These are phyloP conservation scores for Drosophila ercepeae DNA, from an alignment of 1,140 invertebrate genomes.

Conservation along the genomic window DNA sequence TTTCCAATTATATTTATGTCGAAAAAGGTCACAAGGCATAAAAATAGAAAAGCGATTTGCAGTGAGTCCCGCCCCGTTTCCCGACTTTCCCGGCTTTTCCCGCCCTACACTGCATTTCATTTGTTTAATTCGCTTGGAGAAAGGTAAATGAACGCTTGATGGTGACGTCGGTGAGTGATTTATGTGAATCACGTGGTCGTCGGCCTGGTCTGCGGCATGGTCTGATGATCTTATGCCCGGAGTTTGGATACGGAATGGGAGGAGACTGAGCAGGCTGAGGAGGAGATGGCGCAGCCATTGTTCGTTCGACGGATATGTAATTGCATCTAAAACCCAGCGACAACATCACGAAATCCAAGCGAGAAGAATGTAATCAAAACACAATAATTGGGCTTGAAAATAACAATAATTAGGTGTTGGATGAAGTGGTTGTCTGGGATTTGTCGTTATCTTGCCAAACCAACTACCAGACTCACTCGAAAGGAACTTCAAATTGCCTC, in stretches of 20 bases:
- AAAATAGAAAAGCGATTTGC: slow-evolving; percentile 70
- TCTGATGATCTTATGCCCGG: slow-evolving; percentile 23
- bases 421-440: slow-evolving; percentile 3
- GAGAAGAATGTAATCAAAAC: slow-evolving; percentile 31
- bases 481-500: not conserved
- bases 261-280: slow-evolving; percentile 5
- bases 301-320: slow-evolving; percentile 40
- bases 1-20: slow-evolving; percentile 64
- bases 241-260: slow-evolving; percentile 2
- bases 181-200: slow-evolving; percentile 75
- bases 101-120: slow-evolving; percentile 48
- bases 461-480: too few relatives aligned
- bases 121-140: slow-evolving; percentile 67
- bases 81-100: not conserved
- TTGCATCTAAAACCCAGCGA: slow-evolving; percentile 33
- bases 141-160: slow-evolving; percentile 81
- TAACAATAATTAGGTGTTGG: slow-evolving; percentile 29
- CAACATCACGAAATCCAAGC: slow-evolving; percentile 30
- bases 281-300: slow-evolving; percentile 45
- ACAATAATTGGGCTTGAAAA: slow-evolving; percentile 34
- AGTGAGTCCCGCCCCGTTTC: slow-evolving; percentile 3
- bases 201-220: slow-evolving; percentile 26
- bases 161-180: slow-evolving; percentile 78
- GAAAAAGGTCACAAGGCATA: slow-evolving; percentile 64
- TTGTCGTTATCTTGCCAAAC: too few relatives aligned